Evolutionary conservation across 2,888 invertebrate genomes (phyloP), one percentile per base, ranked within the genome.

Genomic region (Aproaerema taeniolella): DNA sequence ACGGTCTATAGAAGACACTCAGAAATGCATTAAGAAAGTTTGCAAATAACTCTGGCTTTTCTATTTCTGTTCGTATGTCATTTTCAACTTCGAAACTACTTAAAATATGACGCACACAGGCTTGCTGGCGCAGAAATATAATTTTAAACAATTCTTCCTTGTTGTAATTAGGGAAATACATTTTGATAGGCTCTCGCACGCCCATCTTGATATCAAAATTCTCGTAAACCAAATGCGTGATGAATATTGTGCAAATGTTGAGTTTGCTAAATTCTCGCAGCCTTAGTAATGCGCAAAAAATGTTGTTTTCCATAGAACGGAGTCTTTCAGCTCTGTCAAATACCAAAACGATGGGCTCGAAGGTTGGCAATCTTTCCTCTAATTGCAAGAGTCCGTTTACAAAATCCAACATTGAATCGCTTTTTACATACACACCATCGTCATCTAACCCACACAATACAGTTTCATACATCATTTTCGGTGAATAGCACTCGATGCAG

Each of bases 301-400:
- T 81, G 69, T 91, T 92, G 9, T 81, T 85, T 50, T 95, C 93
- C 88, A 94, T 91, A 43, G 90, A 89, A 31, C 94, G 88, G 12
- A 96, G 77, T 52, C 92, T 89, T 49, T 96, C 95, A 17, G 94
- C 93, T 69, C 93, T 93, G 63, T 97, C 95, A 33, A 97, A 85
- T 13, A 95, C 89, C 48, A 95, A 80, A 25, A 93, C 81, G 12
- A 90, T 87, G 4, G 89, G 88, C 34, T 82, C 67, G 37, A 74
- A 67, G 15, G 50, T 52, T 12, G 61, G 63, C 40, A 54, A 45
- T 9, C 60, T 47, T 1, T 55, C 54, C 2, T 73, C 67, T 17
- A 88, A 53, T 6, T 52, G 49, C 47, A 78, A 78, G 6, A 93
- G 63, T 34, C 69, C 60, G 17, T 73, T 76, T 9, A 91, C 77